These are phyloP conservation scores for Achroia grisella DNA, from an alignment of 1,140 invertebrate genomes.

Conservation along the genomic window DNA sequence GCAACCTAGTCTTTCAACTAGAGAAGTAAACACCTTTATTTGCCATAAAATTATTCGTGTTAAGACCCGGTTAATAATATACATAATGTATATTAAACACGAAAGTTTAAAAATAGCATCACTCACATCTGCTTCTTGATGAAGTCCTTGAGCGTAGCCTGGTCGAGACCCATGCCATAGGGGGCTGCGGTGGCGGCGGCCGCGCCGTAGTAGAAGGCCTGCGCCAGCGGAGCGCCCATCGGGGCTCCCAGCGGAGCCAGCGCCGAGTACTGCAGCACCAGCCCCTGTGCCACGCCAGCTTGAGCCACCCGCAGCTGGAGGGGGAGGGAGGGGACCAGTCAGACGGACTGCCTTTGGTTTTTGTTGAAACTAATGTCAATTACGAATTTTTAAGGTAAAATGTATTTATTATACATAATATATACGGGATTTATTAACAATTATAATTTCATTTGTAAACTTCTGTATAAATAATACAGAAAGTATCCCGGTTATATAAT, in stretches of 20 bases:
- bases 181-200: constrained; percentile 54
- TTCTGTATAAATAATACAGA: too few species aligned
- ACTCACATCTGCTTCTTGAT: constrained; percentile 91
- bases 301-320: constrained; percentile 48
- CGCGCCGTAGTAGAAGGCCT: constrained; percentile 60
- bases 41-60: too few species aligned
- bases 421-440: too few species aligned
- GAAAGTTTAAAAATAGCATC: constrained; percentile 2
- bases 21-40: too few species aligned
- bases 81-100: too few species aligned
- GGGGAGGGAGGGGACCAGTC: constrained; percentile 1
- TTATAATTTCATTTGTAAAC: too few species aligned
- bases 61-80: too few species aligned
- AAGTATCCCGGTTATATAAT: too few species aligned
- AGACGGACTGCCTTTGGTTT: background rate
- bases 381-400: too few species aligned
- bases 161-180: constrained; percentile 72
- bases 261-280: constrained; percentile 39
- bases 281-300: constrained; percentile 38
- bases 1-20: too few species aligned
- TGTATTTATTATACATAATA: too few species aligned
- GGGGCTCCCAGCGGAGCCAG: constrained; percentile 29
- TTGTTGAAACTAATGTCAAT: too few species aligned
- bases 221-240: constrained; percentile 39
- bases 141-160: constrained; percentile 80